Evolutionary conservation across 2,888 invertebrate genomes (phyloP).

Genomic region (Lissocephala sabroskyi): DNA sequence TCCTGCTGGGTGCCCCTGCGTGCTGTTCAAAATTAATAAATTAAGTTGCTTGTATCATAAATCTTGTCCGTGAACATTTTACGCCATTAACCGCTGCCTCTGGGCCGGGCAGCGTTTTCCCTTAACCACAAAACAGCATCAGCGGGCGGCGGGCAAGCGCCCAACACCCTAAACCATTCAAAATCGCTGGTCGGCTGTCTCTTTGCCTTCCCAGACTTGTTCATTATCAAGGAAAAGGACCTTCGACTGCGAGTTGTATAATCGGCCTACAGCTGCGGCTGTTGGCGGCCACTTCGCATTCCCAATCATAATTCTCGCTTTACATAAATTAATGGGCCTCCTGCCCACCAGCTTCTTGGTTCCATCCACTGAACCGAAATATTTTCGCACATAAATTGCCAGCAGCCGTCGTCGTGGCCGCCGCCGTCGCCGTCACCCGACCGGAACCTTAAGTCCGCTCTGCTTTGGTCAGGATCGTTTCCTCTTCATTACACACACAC

Average conservation of each 20-base stretch:
- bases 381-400: conserved; percentile 58
- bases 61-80: conserved; percentile 61
- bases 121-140: conserved; percentile 40
- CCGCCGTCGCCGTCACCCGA: background rate
- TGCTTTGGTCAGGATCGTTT: background rate
- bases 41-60: conserved; percentile 64
- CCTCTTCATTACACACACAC: conserved; percentile 9
- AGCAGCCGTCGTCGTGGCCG: background rate
- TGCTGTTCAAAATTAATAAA: conserved; percentile 56
- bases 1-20: too few species aligned
- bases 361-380: conserved; percentile 18
- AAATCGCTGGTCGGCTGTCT: conserved; percentile 12
- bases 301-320: conserved; percentile 67
- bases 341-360: conserved; percentile 37
- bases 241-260: too few species aligned
- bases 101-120: conserved; percentile 48
- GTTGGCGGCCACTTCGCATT: conserved; percentile 39
- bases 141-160: conserved; percentile 15
- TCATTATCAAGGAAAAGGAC: conserved; percentile 14
- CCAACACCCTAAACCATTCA: conserved; percentile 27
- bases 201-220: conserved; percentile 10
- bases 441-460: conserved; percentile 32
- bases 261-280: conserved; percentile 9
- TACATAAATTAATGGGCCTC: conserved; percentile 68
- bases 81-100: conserved; percentile 56